Conservation (phyloP, 92 coral and sea anemone genomes). For the Epizoanthus illoricatus region DNA sequence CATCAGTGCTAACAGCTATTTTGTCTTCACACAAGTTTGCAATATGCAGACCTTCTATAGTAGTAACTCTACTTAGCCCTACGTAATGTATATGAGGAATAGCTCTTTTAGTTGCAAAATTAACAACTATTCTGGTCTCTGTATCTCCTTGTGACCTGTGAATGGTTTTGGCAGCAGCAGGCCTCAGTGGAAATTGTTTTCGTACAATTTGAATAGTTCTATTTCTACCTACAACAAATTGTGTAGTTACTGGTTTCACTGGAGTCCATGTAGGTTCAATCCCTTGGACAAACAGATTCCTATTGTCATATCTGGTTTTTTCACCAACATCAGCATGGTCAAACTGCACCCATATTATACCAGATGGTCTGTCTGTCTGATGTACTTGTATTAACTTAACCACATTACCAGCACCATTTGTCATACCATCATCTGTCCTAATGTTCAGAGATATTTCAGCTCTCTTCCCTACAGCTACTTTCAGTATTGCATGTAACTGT, state of each 20-base stretch:
- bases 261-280: constrained; percentile 72
- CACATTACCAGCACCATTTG: constrained; percentile 62
- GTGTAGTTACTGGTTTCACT: constrained; percentile 68
- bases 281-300: constrained; percentile 55
- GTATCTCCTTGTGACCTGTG: constrained; percentile 79
- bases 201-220: constrained; percentile 69
- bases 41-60: constrained; percentile 63
- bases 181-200: constrained; percentile 71
- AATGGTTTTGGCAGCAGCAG: constrained; percentile 68
- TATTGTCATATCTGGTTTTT: constrained; percentile 65
- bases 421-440: constrained; percentile 60
- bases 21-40: constrained; percentile 69
- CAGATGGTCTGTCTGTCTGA: constrained; percentile 57
- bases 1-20: constrained; percentile 68
- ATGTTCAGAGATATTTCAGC: constrained; percentile 49
- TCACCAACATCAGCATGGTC: constrained; percentile 62
- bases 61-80: constrained; percentile 69
- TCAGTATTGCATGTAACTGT: constrained; percentile 49
- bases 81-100: constrained; percentile 78
- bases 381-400: constrained; percentile 57
- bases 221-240: constrained; percentile 72
- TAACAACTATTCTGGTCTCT: constrained; percentile 64
- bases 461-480: constrained; percentile 57
- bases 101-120: constrained; percentile 51
- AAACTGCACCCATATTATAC: constrained; percentile 73